Conservation (phyloP, 2,888 invertebrate genomes). For the Himalopsyche tibetana region DNA sequence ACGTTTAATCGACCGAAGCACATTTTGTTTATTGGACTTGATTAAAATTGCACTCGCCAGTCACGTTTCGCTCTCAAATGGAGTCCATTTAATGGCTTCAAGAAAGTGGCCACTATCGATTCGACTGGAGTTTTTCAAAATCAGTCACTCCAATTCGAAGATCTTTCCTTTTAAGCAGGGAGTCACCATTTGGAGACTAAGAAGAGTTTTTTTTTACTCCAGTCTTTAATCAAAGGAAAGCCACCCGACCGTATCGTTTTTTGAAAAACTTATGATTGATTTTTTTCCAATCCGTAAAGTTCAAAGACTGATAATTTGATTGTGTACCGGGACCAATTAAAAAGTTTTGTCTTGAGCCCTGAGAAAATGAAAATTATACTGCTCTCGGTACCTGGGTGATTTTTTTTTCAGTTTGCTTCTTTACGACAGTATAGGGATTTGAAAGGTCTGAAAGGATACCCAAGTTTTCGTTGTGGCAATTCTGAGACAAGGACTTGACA, state of each 20-base stretch:
- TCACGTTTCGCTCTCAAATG: conserved; percentile 3
- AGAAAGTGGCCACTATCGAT: conserved; percentile 32
- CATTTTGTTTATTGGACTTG: conserved; percentile 40
- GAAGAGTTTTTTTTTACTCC: conserved; percentile 5
- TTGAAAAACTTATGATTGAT: conserved; percentile 39
- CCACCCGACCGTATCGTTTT: conserved; percentile 3
- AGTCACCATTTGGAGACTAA: conserved; percentile 16
- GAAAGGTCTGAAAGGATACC: conserved; percentile 9
- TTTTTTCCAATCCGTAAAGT: conserved; percentile 42
- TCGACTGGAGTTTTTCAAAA: background rate
- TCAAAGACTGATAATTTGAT: conserved; percentile 37
- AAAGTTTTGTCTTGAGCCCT: background rate
- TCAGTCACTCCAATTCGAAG: background rate
- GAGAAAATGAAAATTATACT: conserved; percentile 39
- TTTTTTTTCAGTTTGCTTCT: conserved; percentile 35
- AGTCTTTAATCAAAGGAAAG: conserved; percentile 18
- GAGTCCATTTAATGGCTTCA: conserved; percentile 38
- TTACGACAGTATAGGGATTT: conserved; percentile 40
- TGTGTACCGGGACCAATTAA: conserved; percentile 40
- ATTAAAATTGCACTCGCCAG: conserved; percentile 38
- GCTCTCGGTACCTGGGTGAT: background rate
- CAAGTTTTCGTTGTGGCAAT: background rate
- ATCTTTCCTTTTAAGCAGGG: background rate
- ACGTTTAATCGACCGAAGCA: conserved; percentile 34
- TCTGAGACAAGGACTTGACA: background rate